Evolutionary conservation across 1,140 invertebrate species (phyloP).

Genomic region (Bicyclus anynana): DNA sequence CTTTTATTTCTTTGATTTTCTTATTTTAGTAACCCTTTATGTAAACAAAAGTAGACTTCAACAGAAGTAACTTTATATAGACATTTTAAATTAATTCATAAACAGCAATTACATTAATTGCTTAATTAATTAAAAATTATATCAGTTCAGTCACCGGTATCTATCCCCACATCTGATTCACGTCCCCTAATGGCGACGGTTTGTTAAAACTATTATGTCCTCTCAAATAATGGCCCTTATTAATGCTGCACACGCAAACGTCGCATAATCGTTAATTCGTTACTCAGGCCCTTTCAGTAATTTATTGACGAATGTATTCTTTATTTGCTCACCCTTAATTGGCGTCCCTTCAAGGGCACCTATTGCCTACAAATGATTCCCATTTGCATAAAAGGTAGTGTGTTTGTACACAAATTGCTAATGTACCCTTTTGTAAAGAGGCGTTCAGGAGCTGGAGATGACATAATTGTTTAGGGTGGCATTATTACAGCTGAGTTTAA

Average conservation of each 20-base stretch:
- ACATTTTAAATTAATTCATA: background rate
- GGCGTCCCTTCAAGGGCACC: slow-evolving; percentile 11
- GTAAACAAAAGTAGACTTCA: too few relatives aligned
- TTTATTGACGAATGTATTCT: slow-evolving; percentile 23
- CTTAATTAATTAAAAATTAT: background rate
- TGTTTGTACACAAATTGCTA: slow-evolving; percentile 44
- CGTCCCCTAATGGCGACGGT: slow-evolving; percentile 11
- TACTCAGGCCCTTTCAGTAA: slow-evolving; percentile 19
- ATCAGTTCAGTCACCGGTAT: background rate
- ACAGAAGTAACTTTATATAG: too few relatives aligned
- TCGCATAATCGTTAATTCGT: slow-evolving; percentile 29
- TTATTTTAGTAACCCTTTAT: too few relatives aligned
- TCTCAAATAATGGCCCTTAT: slow-evolving; percentile 26
- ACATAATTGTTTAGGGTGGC: slow-evolving; percentile 67
- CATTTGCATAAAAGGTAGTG: slow-evolving; percentile 31
- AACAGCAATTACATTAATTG: background rate
- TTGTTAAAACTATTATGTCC: slow-evolving; percentile 24
- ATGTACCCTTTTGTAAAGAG: slow-evolving; percentile 51
- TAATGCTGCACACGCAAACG: slow-evolving; percentile 31
- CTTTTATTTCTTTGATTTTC: background rate
- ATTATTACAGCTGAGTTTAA: slow-evolving; percentile 60
- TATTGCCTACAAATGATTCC: slow-evolving; percentile 20
- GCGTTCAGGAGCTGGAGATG: slow-evolving; percentile 47
- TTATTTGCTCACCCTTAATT: slow-evolving; percentile 24
- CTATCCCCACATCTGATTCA: background rate